Base-by-base conservation (phyloP, 2,888 invertebrate species). In the Napeogenes inachia region DNA sequence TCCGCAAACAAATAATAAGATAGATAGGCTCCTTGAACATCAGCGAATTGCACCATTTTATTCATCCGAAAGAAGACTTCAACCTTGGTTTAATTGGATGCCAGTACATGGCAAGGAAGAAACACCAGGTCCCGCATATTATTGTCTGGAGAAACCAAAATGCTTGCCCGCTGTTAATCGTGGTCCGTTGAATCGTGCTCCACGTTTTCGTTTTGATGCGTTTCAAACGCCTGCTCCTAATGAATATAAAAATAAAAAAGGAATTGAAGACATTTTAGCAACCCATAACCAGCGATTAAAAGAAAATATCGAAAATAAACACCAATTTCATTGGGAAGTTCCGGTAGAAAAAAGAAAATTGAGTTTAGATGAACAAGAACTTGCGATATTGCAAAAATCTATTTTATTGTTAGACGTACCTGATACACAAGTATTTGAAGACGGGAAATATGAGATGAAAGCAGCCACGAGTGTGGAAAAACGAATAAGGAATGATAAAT, bases 51-150 rank as follows among this genome's bases (percentile, higher is more conserved):
- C 82, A 32, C 89, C 89, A 4, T 89, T 89, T 69, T 73, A 61
- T 60, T 73, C 84, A 13, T 87, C 88, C 13, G 81, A 85, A 65
- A 79, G 76, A 8, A 80, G 88, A 42, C 84, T 89, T 69, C 70
- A 73, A 54, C 81, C 82, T 21, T 89, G 89, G 89, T 71, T 77
- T 68, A 77, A 83, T 70, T 83, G 79, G 78, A 76, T 85, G 64
- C 77, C 85, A 8, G 75, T 87, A 30, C 70, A 75, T 60, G 80
- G 75, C 2, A 71, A 65, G 50, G 54, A 71, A 2, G 69, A 71
- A 59, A 84, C 84, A 5, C 86, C 87, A 54, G 88, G 86, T 0
- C 87, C 88, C 13, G 77, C 79, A 59, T 75, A 77, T 67, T 87
- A 85, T 62, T 68, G 72, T 59, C 57, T 70, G 57, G 77, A 82